A percentile compares a stretch with the other conserved stretches of the same genome.
Evolutionary conservation across 2,797 vertebrate genomes (phyloP).

Genomic region (Coreius guichenoti): DNA sequence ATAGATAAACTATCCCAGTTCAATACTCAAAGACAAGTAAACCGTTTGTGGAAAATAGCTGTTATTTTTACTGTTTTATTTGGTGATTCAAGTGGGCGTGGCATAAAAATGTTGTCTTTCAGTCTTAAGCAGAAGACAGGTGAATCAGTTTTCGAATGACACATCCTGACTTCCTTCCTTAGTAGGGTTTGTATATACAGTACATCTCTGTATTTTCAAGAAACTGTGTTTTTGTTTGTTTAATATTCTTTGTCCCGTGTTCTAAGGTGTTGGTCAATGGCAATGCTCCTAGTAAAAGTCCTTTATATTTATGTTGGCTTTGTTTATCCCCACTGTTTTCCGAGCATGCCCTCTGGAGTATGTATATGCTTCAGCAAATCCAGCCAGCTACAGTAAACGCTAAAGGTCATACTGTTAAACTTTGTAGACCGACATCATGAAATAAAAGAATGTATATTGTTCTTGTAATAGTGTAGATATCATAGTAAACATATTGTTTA

Average conservation of each 20-base stretch:
- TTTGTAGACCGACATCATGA: neutral
- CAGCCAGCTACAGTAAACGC: neutral
- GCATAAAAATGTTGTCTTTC: neutral
- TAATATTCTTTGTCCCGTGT: too few relatives aligned
- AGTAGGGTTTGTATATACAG: too few relatives aligned
- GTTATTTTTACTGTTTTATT: neutral
- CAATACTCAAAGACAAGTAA: too few relatives aligned
- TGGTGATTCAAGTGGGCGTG: neutral
- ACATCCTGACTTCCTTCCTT: too few relatives aligned
- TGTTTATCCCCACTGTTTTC: neutral
- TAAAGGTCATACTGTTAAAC: neutral
- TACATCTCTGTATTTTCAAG: neutral
- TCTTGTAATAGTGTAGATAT: neutral
- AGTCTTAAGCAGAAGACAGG: neutral
- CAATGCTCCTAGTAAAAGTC: neutral
- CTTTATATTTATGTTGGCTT: neutral
- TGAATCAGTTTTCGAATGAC: neutral
- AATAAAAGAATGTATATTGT: neutral
- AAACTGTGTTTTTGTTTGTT: too few relatives aligned
- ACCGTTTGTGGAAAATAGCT: too few relatives aligned
- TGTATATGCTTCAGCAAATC: neutral
- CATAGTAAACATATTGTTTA: conserved; percentile 2
- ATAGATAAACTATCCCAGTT: neutral
- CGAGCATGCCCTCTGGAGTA: too few relatives aligned
- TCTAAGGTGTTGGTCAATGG: neutral